Evolutionary conservation across 2,888 invertebrate species (phyloP).

Genomic region (Metacarcinus magister): DNA sequence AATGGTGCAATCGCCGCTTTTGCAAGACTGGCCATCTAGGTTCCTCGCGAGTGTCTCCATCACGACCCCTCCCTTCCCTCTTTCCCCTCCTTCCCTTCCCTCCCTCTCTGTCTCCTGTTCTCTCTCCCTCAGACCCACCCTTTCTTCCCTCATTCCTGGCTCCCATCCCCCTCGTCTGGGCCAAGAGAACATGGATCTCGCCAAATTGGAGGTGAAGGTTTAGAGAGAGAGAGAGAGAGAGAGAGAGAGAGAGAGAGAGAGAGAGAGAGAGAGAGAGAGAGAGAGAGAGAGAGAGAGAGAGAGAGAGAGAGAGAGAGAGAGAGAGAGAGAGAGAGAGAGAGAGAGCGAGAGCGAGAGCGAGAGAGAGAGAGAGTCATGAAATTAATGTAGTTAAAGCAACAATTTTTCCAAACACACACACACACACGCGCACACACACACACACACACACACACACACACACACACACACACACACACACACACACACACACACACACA

Average conservation of each 20-base stretch:
- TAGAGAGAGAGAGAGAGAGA: background rate
- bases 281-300: background rate
- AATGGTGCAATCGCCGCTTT: constrained; percentile 64
- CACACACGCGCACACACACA: constrained; percentile 72
- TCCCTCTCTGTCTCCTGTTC: background rate
- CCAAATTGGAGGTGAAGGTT: constrained; percentile 55
- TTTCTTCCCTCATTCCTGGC: constrained; percentile 50
- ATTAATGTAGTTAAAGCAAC: background rate
- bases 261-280: background rate
- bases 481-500: constrained; percentile 61
- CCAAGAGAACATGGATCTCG: constrained; percentile 64
- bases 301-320: constrained; percentile 31
- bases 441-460: constrained; percentile 73
- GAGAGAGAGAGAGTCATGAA: background rate
- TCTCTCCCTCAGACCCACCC: background rate
- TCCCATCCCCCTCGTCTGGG: background rate
- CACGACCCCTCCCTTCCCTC: background rate
- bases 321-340: constrained; percentile 31
- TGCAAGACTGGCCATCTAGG: constrained; percentile 72
- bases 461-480: constrained; percentile 73
- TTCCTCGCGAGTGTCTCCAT: constrained; percentile 55
- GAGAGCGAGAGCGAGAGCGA: background rate
- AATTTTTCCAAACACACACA: background rate
- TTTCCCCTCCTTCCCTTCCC: background rate
- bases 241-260: background rate